Evolutionary conservation across 2,888 invertebrate genomes (phyloP), one percentile per base, ranked within the genome.

Genomic region (Macropis europaea): DNA sequence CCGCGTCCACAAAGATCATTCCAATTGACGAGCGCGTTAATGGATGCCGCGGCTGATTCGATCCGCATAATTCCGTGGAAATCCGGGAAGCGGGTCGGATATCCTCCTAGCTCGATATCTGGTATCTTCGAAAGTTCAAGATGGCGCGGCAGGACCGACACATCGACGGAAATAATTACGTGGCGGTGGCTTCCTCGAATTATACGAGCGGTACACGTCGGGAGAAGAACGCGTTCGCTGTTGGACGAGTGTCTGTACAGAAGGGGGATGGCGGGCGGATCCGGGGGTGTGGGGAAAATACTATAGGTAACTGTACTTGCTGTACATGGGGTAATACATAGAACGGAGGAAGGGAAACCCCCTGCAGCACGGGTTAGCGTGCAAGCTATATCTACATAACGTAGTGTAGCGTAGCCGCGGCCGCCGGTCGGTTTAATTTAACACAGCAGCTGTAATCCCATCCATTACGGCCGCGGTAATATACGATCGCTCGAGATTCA

Each of bases 401-500:
- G 83, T 83, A 82, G 80, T 83, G 87, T 84, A 85, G 82, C 83
- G 85, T 81, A 71, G 73, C 83, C 85, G 84, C 86, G 84, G 85
- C 86, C 83, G 83, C 80, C 80, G 84, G 87, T 86, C 87, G 88
- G 89, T 90, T 90, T 89, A 90, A 90, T 90, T 90, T 90, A 90
- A 89, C 90, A 86, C 89, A 89, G 89, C 90, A 90, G 90, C 90
- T 90, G 90, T 90, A 90, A 90, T 90, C 89, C 90, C 90, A 90
- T 90, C 89, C 87, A 90, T 90, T 90, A 90, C 89, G 87, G 84
- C 78, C 80, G 85, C 81, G 87, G 90, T 90, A 89, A 90, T 90
- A 90, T 90, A 90, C 90, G 90, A 90, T 90, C 90, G 90, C 89
- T 89, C 90, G 89, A 90, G 90, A 90, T 90, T 90, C 90, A 90